Percentiles rank a stretch among this genome's conserved stretches.
Evolutionary conservation across 2,888 invertebrate species (phyloP).

Genomic region (Suillia variegata): DNA sequence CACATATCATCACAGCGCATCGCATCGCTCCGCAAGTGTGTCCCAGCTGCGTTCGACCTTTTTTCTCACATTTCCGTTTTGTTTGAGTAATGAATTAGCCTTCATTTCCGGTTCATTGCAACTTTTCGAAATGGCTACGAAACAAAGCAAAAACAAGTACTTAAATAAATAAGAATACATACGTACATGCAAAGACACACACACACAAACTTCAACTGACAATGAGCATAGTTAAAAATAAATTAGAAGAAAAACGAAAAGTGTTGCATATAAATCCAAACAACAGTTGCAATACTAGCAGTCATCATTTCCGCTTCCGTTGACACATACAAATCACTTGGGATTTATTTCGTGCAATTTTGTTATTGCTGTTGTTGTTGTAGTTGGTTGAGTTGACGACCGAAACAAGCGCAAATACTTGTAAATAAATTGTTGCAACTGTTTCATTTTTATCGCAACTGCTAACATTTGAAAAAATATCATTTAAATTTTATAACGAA

Average conservation of each 20-base stretch:
- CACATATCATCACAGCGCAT: slow-evolving; percentile 12
- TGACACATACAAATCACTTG: slow-evolving; percentile 52
- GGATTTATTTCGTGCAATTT: slow-evolving; percentile 52
- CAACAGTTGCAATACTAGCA: slow-evolving; percentile 8
- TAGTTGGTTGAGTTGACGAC: slow-evolving; percentile 52
- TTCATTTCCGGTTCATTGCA: slow-evolving; percentile 20
- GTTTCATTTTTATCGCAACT: no score
- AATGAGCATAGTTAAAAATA: no score
- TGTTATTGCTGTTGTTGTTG: no score
- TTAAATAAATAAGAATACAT: slow-evolving; percentile 1
- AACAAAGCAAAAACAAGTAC: not conserved
- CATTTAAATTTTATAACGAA: no score
- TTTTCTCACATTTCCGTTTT: not conserved
- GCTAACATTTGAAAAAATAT: no score
- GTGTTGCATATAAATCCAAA: slow-evolving; percentile 21
- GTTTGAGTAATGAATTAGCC: slow-evolving; percentile 24
- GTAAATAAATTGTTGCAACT: no score
- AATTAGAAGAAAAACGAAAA: not conserved
- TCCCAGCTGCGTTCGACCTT: slow-evolving; percentile 12
- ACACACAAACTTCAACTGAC: no score
- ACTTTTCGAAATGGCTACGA: slow-evolving; percentile 6
- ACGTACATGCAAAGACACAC: not conserved
- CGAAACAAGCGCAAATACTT: slow-evolving; percentile 45
- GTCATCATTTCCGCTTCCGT: slow-evolving; percentile 25
- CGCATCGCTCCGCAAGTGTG: no score